Conservation (phyloP, 2,113 vertebrate species). For the Myotis yumanensis region DNA sequence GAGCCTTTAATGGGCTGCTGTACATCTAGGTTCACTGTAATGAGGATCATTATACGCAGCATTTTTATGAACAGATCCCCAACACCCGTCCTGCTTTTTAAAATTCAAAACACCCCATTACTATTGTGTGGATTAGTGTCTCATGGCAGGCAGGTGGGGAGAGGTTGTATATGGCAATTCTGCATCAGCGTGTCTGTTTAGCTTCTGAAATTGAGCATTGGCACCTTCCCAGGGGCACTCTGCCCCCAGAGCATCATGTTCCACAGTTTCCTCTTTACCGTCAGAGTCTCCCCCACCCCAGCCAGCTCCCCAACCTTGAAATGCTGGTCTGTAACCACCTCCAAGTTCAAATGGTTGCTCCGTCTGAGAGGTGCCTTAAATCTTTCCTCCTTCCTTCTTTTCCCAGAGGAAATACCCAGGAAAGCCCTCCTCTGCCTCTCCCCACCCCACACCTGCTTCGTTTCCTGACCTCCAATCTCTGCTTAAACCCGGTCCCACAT, state of each 20-base stretch:
- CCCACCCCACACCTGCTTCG: neutral
- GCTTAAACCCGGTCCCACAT: neutral
- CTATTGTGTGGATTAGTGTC: too few relatives aligned
- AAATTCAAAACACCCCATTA: neutral
- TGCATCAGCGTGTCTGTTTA: neutral
- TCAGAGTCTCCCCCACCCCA: neutral
- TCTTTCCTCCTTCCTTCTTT: neutral
- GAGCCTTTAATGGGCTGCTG: neutral
- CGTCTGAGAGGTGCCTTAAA: neutral
- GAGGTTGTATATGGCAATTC: neutral
- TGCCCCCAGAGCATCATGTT: too few relatives aligned
- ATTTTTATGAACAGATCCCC: neutral
- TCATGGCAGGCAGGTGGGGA: neutral
- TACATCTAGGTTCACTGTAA: neutral
- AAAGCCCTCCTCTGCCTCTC: neutral
- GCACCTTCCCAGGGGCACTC: accelerated
- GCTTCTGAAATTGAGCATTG: neutral
- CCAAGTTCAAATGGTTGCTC: neutral
- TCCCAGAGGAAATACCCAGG: neutral
- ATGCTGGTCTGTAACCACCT: neutral
- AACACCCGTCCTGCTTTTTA: neutral
- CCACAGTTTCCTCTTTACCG: neutral
- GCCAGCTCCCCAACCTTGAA: neutral
- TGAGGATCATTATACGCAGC: neutral
- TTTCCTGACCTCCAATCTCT: neutral